Percentiles rank a stretch among this genome's conserved stretches.
Evolutionary conservation across 2,113 vertebrate genomes (phyloP).

Genomic region (Raja brachyura): DNA sequence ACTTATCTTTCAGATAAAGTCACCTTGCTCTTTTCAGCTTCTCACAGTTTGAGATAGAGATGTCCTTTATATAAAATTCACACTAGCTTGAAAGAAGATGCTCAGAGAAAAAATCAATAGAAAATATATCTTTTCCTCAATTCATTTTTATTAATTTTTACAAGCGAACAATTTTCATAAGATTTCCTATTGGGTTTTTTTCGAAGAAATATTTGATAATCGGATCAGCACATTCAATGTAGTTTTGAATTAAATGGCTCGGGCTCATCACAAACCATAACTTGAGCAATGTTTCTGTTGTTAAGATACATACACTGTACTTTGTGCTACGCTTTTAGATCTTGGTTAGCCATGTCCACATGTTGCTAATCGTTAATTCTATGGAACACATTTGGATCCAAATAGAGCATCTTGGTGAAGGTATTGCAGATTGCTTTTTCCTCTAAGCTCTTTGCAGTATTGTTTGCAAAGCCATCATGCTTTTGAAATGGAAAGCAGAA

Average conservation of each 20-base stretch:
- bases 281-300: neutral
- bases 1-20: neutral
- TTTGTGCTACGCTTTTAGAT: neutral
- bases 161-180: neutral
- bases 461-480: neutral
- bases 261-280: neutral
- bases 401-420: no score
- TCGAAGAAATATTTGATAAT: neutral
- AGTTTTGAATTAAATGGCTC: neutral
- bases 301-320: neutral
- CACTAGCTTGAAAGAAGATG: neutral
- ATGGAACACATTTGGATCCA: neutral
- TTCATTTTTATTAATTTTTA: neutral
- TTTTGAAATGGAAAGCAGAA: neutral
- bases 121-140: neutral
- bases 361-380: neutral
- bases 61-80: constrained; percentile 1
- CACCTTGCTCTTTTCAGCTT: neutral
- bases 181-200: neutral
- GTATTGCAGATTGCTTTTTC: neutral
- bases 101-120: constrained; percentile 13
- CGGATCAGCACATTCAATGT: neutral
- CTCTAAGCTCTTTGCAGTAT: neutral
- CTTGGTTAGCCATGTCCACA: neutral
- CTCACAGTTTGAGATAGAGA: neutral